These are phyloP conservation scores for Pangasius djambal DNA, from an alignment of 2,797 vertebrate species.

Conservation along the genomic window DNA sequence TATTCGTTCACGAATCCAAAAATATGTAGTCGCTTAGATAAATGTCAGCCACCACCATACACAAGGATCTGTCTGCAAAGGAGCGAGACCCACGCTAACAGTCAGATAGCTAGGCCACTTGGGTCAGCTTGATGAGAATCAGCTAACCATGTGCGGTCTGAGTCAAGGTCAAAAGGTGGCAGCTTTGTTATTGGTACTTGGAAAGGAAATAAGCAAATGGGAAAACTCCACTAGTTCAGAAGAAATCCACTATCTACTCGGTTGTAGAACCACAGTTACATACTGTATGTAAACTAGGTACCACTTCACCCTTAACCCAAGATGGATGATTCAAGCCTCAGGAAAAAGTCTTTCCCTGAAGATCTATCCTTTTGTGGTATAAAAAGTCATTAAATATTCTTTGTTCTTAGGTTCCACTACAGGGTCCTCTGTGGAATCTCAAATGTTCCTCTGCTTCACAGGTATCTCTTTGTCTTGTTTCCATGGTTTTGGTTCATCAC, in stretches of 20 bases:
- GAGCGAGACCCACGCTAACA: not conserved
- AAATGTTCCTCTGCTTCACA: not conserved
- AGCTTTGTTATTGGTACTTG: not conserved
- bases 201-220: not conserved
- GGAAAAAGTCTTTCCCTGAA: not conserved
- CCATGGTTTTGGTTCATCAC: conserved; percentile 21
- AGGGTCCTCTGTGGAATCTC: not conserved
- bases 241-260: not conserved
- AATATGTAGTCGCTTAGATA: not conserved
- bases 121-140: not conserved
- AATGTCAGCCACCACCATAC: not conserved
- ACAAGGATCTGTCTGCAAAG: not conserved
- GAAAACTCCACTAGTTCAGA: not conserved
- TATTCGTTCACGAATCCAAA: not conserved
- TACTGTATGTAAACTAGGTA: not conserved
- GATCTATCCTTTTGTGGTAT: not conserved
- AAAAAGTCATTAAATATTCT: not conserved
- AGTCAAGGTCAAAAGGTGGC: not conserved
- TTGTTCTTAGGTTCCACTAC: not conserved
- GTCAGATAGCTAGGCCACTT: not conserved
- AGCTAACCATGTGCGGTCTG: not conserved
- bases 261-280: not conserved
- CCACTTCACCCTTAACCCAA: not conserved
- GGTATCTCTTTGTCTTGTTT: conserved; percentile 27
- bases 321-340: not conserved